These are phyloP conservation scores for Nysson spinosus DNA, from an alignment of 2,888 invertebrate genomes.

Conservation along the genomic window DNA sequence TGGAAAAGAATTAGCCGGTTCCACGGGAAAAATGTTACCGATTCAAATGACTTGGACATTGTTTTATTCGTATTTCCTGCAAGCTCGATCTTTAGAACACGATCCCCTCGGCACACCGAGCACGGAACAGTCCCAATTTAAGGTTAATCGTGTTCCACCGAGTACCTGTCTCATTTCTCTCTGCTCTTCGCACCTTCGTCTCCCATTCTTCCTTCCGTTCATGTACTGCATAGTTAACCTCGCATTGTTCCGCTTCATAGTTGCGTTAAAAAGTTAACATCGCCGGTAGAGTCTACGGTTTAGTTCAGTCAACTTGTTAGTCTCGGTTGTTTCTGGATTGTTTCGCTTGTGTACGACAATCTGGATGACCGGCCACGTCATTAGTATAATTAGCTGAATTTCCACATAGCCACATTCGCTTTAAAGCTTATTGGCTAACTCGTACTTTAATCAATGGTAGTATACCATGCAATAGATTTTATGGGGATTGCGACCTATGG, in stretches of 20 bases:
- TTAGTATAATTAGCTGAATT: conserved; percentile 62
- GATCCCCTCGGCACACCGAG: background rate
- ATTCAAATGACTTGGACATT: no score
- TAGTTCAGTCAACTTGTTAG: conserved; percentile 4
- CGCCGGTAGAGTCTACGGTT: background rate
- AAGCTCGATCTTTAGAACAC: background rate
- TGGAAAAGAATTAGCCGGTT: no score
- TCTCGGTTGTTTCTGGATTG: conserved; percentile 1
- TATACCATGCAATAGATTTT: conserved; percentile 49
- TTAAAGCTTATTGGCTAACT: conserved; percentile 55
- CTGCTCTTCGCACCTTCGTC: background rate
- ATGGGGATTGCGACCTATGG: conserved; percentile 33
- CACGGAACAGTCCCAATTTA: conserved; percentile 19
- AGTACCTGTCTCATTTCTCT: conserved; percentile 14
- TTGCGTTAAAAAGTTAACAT: conserved; percentile 26
- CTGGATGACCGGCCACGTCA: conserved; percentile 7
- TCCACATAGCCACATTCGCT: conserved; percentile 27
- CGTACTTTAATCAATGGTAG: conserved; percentile 63
- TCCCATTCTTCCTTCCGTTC: conserved; percentile 11
- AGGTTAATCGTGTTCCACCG: conserved; percentile 29
- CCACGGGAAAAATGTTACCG: no score
- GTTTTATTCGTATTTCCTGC: background rate
- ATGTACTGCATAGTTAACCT: conserved; percentile 18
- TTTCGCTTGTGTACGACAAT: background rate
- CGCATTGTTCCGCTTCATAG: conserved; percentile 14